Base-by-base conservation (phyloP, 64 coral and sea anemone species). In the Actinia tenebrosa region DNA sequence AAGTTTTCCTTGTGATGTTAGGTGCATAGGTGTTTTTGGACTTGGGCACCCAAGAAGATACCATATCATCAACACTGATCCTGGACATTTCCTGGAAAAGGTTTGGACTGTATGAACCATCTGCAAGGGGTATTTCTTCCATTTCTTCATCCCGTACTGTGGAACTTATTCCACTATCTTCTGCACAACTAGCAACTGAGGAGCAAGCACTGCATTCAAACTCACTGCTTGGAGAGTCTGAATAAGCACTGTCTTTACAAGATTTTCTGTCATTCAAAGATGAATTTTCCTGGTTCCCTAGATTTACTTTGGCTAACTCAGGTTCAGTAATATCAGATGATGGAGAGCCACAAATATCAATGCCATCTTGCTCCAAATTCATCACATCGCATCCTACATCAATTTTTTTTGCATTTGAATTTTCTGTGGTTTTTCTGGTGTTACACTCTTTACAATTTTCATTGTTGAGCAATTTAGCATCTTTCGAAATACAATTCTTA, bases 131-230 rank as follows among this genome's bases (percentile, higher is more conserved):
- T 16, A 96, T 96, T 90, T 96, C 94, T 44, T 96, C 94, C 50
- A 96, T 60, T 44, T 96, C 94, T 43, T 96, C 94, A 54, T 96
- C 94, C 82, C 94, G 84, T 25, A 96, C 94, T 53, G 91, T 93
- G 15, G 94, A 96, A 16, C 88, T 93, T 42, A 96, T 93, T 11
- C 94, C 94, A 93, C 94, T 96, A 45, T 96, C 94, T 80, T 93
- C 94, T 69, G 94, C 91, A 90, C 94, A 88, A 71, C 94, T 89
- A 52, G 94, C 90, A 55, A 84, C 79, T 64, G 94, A 95, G 10
- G 94, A 95, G 20, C 88, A 92, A 4, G 94, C 85, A 86, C 91
- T 96, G 55, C 84, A 95, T 86, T 95, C 94, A 71, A 96, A 89
- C 72, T 96, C 94, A 90, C 94, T 96, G 71, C 77, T 90, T 15